These are phyloP conservation scores for Montipora efflorescens DNA, from an alignment of 64 coral and sea anemone species.

Conservation along the genomic window DNA sequence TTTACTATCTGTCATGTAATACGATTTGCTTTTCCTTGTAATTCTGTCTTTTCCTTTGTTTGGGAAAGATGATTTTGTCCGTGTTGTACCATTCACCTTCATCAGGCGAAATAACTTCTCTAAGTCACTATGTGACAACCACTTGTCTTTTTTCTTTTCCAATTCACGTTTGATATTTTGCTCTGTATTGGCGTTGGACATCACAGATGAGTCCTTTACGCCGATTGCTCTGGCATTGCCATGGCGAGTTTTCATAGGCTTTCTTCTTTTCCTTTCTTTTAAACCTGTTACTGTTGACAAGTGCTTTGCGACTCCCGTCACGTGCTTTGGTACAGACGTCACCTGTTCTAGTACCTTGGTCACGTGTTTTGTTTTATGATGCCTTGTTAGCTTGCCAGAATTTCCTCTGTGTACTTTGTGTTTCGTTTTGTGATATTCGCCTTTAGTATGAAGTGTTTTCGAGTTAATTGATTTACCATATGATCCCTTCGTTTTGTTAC, in stretches of 20 bases:
- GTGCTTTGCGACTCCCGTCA: neutral
- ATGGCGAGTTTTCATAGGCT: neutral
- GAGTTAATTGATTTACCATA: neutral
- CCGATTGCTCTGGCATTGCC: neutral
- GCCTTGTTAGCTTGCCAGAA: neutral
- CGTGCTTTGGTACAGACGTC: no score
- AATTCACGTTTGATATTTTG: neutral
- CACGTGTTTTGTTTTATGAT: neutral
- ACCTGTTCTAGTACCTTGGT: neutral
- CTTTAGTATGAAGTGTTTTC: neutral
- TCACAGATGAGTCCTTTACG: neutral
- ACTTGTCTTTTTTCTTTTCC: neutral
- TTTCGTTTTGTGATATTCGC: neutral
- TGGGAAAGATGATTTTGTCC: neutral
- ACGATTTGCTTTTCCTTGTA: neutral
- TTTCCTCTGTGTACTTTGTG: neutral
- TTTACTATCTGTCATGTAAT: neutral
- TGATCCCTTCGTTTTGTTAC: neutral
- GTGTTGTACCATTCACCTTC: neutral
- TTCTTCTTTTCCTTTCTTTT: neutral
- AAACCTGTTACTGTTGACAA: neutral
- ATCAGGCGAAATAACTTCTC: conserved; percentile 17
- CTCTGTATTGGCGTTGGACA: neutral
- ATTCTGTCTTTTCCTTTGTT: neutral
- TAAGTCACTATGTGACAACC: conserved; percentile 12